phyloP scores from a whole-genome alignment of 2,797 vertebrate species.

The Eulemur albifrons region DNA sequence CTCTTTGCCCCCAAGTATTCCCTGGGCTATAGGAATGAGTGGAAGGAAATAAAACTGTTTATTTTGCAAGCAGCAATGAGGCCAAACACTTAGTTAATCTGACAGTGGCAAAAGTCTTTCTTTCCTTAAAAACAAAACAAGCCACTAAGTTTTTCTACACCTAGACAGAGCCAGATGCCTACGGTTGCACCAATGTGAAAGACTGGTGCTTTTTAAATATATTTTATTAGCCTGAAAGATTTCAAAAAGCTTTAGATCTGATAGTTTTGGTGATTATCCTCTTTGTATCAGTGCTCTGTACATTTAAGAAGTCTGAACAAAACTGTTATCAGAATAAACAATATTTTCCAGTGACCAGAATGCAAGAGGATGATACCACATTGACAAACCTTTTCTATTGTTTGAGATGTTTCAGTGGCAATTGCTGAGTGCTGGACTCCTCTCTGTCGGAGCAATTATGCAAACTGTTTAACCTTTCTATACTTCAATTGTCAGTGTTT shows the following conservation, averaged over 20 bases:
- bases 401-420: not conserved
- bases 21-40: not conserved
- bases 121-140: conserved; percentile 10
- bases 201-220: not conserved
- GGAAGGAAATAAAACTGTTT: conserved; percentile 37
- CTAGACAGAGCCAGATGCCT: not conserved
- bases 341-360: not conserved
- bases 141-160: not conserved
- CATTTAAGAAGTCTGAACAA: not conserved
- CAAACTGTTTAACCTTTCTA: not conserved
- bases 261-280: conserved; percentile 6
- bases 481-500: not conserved
- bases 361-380: not conserved
- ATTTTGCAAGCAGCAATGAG: conserved; percentile 38
- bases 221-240: not conserved
- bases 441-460: not conserved
- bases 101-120: not conserved
- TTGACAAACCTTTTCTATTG: not conserved
- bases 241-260: not conserved
- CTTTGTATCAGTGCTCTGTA: not conserved
- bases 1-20: not conserved
- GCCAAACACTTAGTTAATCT: not conserved
- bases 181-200: not conserved
- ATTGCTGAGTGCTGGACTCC: not conserved
- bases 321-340: not conserved